phyloP scores from a whole-genome alignment of 35 echinoderm and acorn worm species.

The Heliocidaris tuberculata region DNA sequence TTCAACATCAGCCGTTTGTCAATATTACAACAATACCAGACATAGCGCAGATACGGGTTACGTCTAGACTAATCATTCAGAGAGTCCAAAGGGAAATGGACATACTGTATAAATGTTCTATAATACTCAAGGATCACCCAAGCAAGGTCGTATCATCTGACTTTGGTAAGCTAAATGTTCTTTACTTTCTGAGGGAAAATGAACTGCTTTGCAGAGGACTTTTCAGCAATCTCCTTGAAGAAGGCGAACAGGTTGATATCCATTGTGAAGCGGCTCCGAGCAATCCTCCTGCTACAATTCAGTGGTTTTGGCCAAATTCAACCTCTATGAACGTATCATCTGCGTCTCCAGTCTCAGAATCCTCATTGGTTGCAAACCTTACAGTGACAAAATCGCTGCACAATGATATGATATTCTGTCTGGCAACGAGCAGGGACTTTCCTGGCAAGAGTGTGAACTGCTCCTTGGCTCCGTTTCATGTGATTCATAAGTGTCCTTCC shows the following conservation, averaged over 20 bases:
- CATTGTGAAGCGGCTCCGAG: not conserved
- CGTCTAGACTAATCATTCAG: not conserved
- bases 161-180: not conserved
- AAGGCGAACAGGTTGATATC: not conserved
- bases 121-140: not conserved
- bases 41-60: not conserved
- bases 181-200: not conserved
- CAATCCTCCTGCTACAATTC: not conserved
- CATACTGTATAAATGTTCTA: not conserved
- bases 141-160: not conserved
- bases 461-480: not conserved
- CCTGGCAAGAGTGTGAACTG: not conserved
- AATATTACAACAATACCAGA: not conserved
- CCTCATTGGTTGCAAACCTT: not conserved
- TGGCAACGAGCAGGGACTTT: not conserved
- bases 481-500: not conserved
- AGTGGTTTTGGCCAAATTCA: not conserved
- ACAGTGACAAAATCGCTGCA: not conserved
- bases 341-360: not conserved
- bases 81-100: not conserved
- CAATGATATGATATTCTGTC: not conserved
- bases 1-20: not conserved
- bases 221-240: not conserved
- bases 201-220: not conserved
- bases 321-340: not conserved